Evolutionary conservation across 2,113 vertebrate genomes (phyloP).

Genomic region (Illadopsis cleaveri): DNA sequence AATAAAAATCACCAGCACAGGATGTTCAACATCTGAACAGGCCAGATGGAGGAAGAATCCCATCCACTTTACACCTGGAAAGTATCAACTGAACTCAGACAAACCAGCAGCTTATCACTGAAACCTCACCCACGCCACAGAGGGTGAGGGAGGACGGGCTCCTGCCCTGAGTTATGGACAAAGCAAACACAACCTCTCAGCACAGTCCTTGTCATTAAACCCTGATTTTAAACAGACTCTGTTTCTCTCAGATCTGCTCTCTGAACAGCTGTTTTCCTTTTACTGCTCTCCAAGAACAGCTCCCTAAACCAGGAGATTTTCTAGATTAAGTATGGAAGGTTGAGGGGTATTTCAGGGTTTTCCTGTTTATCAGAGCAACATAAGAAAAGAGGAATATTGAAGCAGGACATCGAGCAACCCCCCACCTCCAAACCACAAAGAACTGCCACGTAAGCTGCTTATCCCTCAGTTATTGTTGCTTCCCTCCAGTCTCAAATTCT

Average conservation of each 20-base stretch:
- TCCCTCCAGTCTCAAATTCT: slow-evolving; percentile 37
- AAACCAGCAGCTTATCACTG: background rate
- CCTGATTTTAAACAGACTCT: slow-evolving; percentile 6
- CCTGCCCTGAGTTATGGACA: background rate
- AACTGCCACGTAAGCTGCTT: slow-evolving; percentile 15
- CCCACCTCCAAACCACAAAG: background rate
- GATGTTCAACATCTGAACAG: background rate
- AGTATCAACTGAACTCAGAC: background rate
- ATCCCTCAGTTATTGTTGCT: background rate
- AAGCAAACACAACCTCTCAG: background rate
- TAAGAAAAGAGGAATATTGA: background rate
- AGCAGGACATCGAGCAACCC: background rate
- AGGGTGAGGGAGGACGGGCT: background rate
- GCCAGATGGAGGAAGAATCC: background rate
- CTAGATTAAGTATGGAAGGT: background rate
- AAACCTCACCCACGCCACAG: fast-evolving
- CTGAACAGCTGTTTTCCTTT: slow-evolving; percentile 42
- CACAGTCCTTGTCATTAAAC: background rate
- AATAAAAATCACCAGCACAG: background rate
- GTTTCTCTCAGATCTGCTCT: background rate
- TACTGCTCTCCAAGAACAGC: slow-evolving; percentile 8
- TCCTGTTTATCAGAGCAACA: slow-evolving; percentile 17
- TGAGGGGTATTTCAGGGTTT: background rate
- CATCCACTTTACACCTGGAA: background rate
- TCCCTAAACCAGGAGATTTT: background rate